Conservation (phyloP, 2,888 invertebrate genomes). For the Adelphocoris suturalis region DNA sequence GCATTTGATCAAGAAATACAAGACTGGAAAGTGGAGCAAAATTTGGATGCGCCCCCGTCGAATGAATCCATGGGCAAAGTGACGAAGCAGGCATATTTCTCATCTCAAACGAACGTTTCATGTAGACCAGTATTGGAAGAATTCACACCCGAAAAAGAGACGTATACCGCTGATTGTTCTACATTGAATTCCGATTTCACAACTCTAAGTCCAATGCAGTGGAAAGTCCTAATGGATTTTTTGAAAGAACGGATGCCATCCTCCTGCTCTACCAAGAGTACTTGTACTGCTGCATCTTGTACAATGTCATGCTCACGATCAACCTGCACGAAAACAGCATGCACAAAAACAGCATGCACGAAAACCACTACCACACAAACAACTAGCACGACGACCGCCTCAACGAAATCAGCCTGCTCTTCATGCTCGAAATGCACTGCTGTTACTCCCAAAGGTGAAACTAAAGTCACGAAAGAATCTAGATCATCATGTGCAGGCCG, state of each 20-base stretch:
- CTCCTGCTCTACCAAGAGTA: background rate
- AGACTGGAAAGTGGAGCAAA: background rate
- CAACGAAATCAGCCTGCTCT: too few species aligned
- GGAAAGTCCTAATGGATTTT: slow-evolving; percentile 40
- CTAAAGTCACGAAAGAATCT: too few species aligned
- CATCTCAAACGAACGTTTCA: background rate
- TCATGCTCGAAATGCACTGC: background rate
- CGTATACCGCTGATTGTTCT: slow-evolving; percentile 24
- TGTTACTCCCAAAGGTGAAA: too few species aligned
- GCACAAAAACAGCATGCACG: slow-evolving; percentile 22
- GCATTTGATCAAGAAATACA: background rate
- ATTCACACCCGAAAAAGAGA: slow-evolving; percentile 43
- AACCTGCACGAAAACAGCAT: slow-evolving; percentile 21
- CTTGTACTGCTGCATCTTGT: background rate
- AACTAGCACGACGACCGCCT: background rate
- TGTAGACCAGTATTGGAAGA: slow-evolving; percentile 22
- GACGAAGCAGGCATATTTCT: slow-evolving; percentile 11
- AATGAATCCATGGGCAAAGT: background rate
- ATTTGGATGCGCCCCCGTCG: background rate
- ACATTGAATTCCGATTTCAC: background rate
- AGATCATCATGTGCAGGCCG: too few species aligned
- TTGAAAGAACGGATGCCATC: slow-evolving; percentile 27
- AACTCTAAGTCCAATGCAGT: slow-evolving; percentile 45
- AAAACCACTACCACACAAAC: background rate
- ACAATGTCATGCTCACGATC: slow-evolving; percentile 20